Conservation (phyloP, 2,888 invertebrate species). For the Chironomus tentans region DNA sequence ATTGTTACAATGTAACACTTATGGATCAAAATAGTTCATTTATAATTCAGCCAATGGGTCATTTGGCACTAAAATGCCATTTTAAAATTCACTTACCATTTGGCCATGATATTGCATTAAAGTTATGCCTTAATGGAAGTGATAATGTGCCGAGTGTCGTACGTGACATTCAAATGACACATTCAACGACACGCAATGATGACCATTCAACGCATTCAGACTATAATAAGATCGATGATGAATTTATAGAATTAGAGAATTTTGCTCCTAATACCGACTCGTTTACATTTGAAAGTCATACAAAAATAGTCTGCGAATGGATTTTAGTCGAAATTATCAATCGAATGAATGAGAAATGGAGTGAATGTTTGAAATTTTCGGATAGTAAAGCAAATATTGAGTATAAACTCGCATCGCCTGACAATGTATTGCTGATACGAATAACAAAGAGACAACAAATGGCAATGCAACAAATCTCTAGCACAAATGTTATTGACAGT, state of each 20-base stretch:
- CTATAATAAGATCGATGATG: slow-evolving; percentile 32
- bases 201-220: slow-evolving; percentile 13
- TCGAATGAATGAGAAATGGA: slow-evolving; percentile 47
- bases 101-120: slow-evolving; percentile 52
- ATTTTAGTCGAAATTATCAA: slow-evolving; percentile 50
- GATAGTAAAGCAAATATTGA: slow-evolving; percentile 46
- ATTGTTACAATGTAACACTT: slow-evolving; percentile 61
- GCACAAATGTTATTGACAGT: not conserved
- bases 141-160: slow-evolving; percentile 43
- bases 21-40: slow-evolving; percentile 55
- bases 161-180: not conserved
- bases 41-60: slow-evolving; percentile 50
- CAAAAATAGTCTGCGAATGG: slow-evolving; percentile 45
- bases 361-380: slow-evolving; percentile 51
- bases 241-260: slow-evolving; percentile 20
- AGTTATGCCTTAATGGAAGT: not conserved
- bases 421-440: slow-evolving; percentile 45
- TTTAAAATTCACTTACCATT: slow-evolving; percentile 61
- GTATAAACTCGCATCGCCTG: slow-evolving; percentile 51
- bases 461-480: not conserved
- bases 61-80: slow-evolving; percentile 51
- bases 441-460: slow-evolving; percentile 10
- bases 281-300: slow-evolving; percentile 42
- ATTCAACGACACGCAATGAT: not conserved
- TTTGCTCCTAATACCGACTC: slow-evolving; percentile 38